Evolutionary conservation across 2,797 vertebrate species (phyloP), one percentile per base, ranked within the genome.

Genomic region (Lacerta bilineata): DNA sequence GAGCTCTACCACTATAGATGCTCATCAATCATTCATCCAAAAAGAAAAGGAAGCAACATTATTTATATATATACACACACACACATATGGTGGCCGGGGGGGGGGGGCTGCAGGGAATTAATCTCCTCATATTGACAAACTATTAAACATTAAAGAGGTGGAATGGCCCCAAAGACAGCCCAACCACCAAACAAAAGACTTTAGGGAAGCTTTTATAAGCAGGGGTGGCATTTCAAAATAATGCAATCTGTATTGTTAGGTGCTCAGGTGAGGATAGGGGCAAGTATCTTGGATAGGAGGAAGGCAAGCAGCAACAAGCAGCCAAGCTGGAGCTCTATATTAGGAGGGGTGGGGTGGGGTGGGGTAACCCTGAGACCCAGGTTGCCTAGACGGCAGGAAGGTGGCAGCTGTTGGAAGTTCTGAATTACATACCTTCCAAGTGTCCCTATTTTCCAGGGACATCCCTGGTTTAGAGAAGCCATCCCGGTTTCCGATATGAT

Each of bases 1-100:
- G 94, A 96, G 95, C 93, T 93, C 92, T 93, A 87, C 91, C 95
- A 93, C 90, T 90, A 74, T 61, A 78, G 93, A 95, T 92, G 92
- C 91, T 96, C 95, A 97, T 97, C 95, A 96, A 96, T 97, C 95
- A 96, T 95, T 97, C 94, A 96, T 95, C 95, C 95, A 90, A 96
- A 92, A 96, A 96, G 94, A 83, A 36, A 76, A 96, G 95, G 92
- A 95, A 95, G 95, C 95, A 96, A 50, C 13, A 50, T 50, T 92
- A 96, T 90, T 90, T 95, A 96, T 61, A 20, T 33, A 33, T 33
- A 33, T 33, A 33, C 33, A 33, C 33, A 33, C 33, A 33, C 33
- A 33, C 33, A 33, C 3, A 61, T 61, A 55, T 55, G 50, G 50
- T 55, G 50, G 50, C 50, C 0, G 50, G 1, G 50, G 50, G 50